Conservation (phyloP, 2,888 invertebrate species). For the Myathropa florea region DNA sequence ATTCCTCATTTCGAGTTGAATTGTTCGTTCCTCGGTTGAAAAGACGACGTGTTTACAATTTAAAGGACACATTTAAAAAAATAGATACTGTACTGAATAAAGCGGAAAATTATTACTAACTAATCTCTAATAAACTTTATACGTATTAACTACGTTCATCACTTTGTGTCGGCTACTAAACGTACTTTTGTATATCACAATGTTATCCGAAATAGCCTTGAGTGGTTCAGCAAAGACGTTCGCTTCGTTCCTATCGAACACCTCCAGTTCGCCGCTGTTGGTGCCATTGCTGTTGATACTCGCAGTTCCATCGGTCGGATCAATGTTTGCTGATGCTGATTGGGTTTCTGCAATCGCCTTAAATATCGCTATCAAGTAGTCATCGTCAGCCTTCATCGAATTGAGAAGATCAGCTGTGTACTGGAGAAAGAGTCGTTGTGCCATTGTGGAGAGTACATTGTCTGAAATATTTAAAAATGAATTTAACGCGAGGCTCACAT, state of each 20-base stretch:
- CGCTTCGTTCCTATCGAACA: slow-evolving; percentile 78
- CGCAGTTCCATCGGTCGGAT: slow-evolving; percentile 57
- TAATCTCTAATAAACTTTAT: slow-evolving; percentile 51
- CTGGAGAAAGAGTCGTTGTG: slow-evolving; percentile 74
- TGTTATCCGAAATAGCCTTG: slow-evolving; percentile 73
- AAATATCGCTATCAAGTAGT: slow-evolving; percentile 74
- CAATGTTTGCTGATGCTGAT: slow-evolving; percentile 61
- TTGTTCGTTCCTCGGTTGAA: slow-evolving; percentile 3
- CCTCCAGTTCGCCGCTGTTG: slow-evolving; percentile 71
- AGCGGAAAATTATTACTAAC: slow-evolving; percentile 7
- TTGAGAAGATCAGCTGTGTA: slow-evolving; percentile 72
- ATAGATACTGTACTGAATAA: slow-evolving; percentile 17
- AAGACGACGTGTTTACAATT: slow-evolving; percentile 15
- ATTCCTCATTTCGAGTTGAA: not conserved
- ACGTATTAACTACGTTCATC: slow-evolving; percentile 69
- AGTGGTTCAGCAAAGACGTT: slow-evolving; percentile 78
- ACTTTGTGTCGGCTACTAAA: slow-evolving; percentile 73
- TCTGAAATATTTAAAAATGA: slow-evolving; percentile 48
- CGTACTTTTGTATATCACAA: slow-evolving; percentile 72
- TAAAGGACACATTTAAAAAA: slow-evolving; percentile 29
- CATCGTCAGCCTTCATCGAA: slow-evolving; percentile 65
- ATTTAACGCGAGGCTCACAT: not conserved
- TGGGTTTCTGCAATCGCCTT: slow-evolving; percentile 73
- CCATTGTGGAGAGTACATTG: slow-evolving; percentile 73
- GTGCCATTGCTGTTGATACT: slow-evolving; percentile 27